Conservation (phyloP, 2,888 invertebrate species). For the Proisotoma minuta region DNA sequence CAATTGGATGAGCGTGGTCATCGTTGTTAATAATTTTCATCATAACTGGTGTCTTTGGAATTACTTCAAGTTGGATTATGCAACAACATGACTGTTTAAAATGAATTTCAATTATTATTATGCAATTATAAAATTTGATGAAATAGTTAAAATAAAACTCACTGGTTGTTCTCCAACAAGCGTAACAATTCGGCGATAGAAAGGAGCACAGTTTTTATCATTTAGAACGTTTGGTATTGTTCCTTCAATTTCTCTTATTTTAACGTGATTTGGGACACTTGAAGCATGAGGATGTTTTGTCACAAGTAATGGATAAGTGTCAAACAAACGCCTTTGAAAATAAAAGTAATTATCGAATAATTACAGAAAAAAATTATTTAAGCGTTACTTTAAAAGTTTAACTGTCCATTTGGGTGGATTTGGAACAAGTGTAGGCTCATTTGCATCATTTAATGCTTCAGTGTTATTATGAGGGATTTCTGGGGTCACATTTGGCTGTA, state of each 20-base stretch:
- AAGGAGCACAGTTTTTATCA: slow-evolving; percentile 21
- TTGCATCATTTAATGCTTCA: neutral
- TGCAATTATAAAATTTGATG: neutral
- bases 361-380: neutral
- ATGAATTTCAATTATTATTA: neutral
- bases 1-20: slow-evolving; percentile 4
- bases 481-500: too few species aligned
- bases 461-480: neutral
- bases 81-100: slow-evolving; percentile 16
- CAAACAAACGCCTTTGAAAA: slow-evolving; percentile 8
- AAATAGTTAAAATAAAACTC: neutral
- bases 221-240: slow-evolving; percentile 13
- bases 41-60: slow-evolving; percentile 16
- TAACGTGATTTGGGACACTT: slow-evolving; percentile 23
- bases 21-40: slow-evolving; percentile 30
- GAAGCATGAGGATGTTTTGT: slow-evolving; percentile 24
- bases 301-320: slow-evolving; percentile 20
- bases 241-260: slow-evolving; percentile 27
- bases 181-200: slow-evolving; percentile 17
- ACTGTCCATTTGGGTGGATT: slow-evolving; percentile 30
- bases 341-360: neutral
- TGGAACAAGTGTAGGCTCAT: slow-evolving; percentile 19
- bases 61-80: slow-evolving; percentile 24
- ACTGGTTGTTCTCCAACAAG: slow-evolving; percentile 16
- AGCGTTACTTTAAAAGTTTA: slow-evolving; percentile 19